Evolutionary conservation across 1,140 invertebrate species (phyloP).

Genomic region (Patella vulgata): DNA sequence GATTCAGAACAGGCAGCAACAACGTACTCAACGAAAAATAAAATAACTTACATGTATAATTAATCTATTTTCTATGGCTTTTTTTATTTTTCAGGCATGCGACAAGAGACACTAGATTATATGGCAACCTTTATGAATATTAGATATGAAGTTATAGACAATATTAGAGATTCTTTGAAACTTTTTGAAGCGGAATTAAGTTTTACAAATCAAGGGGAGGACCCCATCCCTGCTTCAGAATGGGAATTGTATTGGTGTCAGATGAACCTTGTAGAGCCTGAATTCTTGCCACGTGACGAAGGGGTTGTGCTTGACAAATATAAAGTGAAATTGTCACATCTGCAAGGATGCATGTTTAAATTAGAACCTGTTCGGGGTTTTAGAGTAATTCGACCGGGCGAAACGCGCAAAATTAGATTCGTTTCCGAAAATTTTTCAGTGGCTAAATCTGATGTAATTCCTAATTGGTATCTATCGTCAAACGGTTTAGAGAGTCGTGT

Average conservation of each 20-base stretch:
- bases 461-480: constrained; percentile 45
- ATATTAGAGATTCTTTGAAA: constrained; percentile 34
- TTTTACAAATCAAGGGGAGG: constrained; percentile 44
- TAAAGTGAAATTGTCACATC: constrained; percentile 38
- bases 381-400: constrained; percentile 25
- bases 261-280: constrained; percentile 45
- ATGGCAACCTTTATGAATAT: constrained; percentile 34
- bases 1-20: no score
- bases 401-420: constrained; percentile 27
- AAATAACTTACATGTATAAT: no score
- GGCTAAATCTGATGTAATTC: constrained; percentile 41
- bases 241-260: constrained; percentile 55
- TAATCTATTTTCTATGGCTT: no score
- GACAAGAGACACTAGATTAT: constrained; percentile 33
- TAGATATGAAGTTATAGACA: constrained; percentile 41
- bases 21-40: no score
- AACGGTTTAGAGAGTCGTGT: constrained; percentile 22
- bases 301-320: constrained; percentile 24
- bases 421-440: constrained; percentile 43
- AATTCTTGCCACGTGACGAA: constrained; percentile 31
- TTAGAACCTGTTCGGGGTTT: constrained; percentile 29
- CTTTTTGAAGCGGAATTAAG: constrained; percentile 38
- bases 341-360: constrained; percentile 48
- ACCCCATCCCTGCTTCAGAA: constrained; percentile 22
- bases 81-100: constrained; percentile 6